phyloP scores from a whole-genome alignment of 1,140 invertebrate genomes.

The Lasioglossum baleicum region DNA sequence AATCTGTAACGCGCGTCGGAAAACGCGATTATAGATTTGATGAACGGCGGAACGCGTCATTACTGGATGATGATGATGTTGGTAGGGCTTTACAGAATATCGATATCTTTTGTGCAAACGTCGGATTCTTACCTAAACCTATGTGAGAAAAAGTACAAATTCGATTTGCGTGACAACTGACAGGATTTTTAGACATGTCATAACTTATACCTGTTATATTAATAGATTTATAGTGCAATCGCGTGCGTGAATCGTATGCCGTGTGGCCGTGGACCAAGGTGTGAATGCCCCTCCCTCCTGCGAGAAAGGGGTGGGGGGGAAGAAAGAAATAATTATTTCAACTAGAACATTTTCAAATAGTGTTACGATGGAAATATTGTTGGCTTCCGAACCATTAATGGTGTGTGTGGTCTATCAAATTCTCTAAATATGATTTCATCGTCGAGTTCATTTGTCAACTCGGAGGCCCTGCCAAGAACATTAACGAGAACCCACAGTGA shows the following conservation, averaged over 20 bases:
- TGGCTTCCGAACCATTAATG: constrained; percentile 57
- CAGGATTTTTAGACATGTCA: constrained; percentile 75
- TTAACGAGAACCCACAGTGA: constrained; percentile 38
- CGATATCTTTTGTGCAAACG: constrained; percentile 69
- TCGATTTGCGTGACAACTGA: constrained; percentile 75
- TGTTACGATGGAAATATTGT: constrained; percentile 57
- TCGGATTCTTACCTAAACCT: constrained; percentile 71
- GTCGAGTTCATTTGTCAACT: constrained; percentile 55
- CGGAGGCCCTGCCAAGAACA: constrained; percentile 64
- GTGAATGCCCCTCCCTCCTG: constrained; percentile 67
- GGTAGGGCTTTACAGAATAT: constrained; percentile 72
- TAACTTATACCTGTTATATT: constrained; percentile 76
- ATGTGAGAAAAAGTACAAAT: constrained; percentile 77
- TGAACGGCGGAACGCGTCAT: constrained; percentile 47
- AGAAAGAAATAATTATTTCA: constrained; percentile 63
- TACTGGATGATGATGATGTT: constrained; percentile 56
- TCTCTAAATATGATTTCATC: constrained; percentile 59
- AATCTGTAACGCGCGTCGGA: constrained; percentile 55
- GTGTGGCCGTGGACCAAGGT: constrained; percentile 76
- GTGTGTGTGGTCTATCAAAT: constrained; percentile 55
- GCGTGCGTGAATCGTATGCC: constrained; percentile 73
- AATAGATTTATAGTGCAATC: constrained; percentile 78
- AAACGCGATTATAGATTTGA: constrained; percentile 27
- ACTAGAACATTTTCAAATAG: constrained; percentile 61
- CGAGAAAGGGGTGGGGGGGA: constrained; percentile 25